A percentile compares a stretch with the other conserved stretches of the same genome.
phyloP scores from a whole-genome alignment of 2,113 vertebrate species.

The Emydocephalus ijimae region DNA sequence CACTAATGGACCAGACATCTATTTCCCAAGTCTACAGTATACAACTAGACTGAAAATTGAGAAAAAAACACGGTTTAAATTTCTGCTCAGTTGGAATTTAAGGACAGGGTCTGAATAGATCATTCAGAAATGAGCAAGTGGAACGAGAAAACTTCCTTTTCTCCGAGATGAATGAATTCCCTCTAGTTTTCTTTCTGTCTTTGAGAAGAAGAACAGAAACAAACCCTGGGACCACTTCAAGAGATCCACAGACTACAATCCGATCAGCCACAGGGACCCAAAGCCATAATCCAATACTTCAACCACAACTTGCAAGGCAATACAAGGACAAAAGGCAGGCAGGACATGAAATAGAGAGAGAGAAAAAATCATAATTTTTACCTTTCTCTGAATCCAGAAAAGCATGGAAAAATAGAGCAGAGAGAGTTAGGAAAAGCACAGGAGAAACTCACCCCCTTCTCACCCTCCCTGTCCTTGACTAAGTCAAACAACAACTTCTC shows the following conservation, averaged over 20 bases:
- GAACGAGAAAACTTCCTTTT: background rate
- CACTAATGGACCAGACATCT: background rate
- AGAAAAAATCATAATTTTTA: conserved; percentile 65
- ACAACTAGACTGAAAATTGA: background rate
- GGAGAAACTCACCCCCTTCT: conserved; percentile 9
- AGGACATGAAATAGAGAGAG: conserved; percentile 36
- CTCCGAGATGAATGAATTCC: background rate
- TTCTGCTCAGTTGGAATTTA: background rate
- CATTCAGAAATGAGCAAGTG: background rate
- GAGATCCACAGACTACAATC: no score
- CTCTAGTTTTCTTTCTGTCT: background rate
- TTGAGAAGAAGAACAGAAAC: background rate
- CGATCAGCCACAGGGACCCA: background rate
- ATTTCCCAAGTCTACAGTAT: background rate
- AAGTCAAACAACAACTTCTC: conserved; percentile 14
- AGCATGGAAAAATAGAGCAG: conserved; percentile 76
- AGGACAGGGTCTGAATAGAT: background rate
- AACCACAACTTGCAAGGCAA: conserved; percentile 5
- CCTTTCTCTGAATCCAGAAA: conserved; percentile 84
- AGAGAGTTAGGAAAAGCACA: conserved; percentile 66
- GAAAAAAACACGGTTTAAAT: background rate
- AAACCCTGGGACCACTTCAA: background rate
- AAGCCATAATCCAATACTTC: background rate
- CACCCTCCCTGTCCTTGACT: background rate
- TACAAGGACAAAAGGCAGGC: conserved; percentile 17